Base-by-base conservation (phyloP, 1,140 invertebrate genomes). In the Stenopsyche tienmushanensis region DNA sequence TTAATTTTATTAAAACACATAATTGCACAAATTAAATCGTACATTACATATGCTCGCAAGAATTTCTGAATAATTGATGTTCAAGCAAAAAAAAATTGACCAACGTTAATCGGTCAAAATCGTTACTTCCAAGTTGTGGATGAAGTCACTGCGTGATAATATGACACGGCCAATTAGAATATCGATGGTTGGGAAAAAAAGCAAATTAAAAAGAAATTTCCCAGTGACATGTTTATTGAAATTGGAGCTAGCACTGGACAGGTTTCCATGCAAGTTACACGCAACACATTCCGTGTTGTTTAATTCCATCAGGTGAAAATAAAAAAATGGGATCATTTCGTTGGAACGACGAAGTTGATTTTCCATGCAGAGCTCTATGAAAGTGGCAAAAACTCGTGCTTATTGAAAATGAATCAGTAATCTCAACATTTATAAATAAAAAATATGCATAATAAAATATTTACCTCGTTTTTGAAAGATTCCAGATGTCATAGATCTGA, bases 251-350 rank as follows among this genome's bases (percentile, higher is more conserved):
- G 17, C 52, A 24, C 21, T 15, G n/a, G 52, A 54, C 52, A 29
- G 18, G 52, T 54, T 54, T 54, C 52, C n/a, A 24, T 54, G 21
- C n/a, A n/a, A n/a, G n/a, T n/a, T 54, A 24, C 52, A 54, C 52
- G 52, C 52, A 21, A 50, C 47, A 50, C 47, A 50, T 50, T 50
- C 47, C 47, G 47, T 3, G 41, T 17, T 17, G 18, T 9, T n/a
- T n/a, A n/a, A n/a, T n/a, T n/a, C n/a, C n/a, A n/a, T n/a, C n/a
- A n/a, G n/a, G n/a, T n/a, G n/a, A n/a, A n/a, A n/a, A n/a, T n/a
- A n/a, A n/a, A n/a, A n/a, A n/a, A n/a, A n/a, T n/a, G n/a, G n/a
- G n/a, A n/a, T n/a, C n/a, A n/a, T n/a, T n/a, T n/a, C n/a, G n/a
- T n/a, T n/a, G n/a, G n/a, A n/a, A n/a, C n/a, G n/a, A n/a, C n/a